phyloP scores from a whole-genome alignment of 2,888 invertebrate species.

The Apoda limacodes region DNA sequence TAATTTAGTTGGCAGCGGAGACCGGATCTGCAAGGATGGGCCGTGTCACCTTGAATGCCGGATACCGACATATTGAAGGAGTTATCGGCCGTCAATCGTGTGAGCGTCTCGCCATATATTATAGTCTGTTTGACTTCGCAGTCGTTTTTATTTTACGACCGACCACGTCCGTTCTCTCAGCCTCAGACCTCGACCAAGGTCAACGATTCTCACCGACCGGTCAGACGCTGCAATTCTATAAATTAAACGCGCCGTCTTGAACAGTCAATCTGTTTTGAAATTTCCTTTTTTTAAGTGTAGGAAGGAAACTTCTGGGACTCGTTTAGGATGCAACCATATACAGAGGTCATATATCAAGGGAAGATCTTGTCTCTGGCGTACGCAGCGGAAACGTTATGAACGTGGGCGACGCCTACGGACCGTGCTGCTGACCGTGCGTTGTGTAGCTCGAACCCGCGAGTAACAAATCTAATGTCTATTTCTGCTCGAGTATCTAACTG shows the following conservation, averaged over 20 bases:
- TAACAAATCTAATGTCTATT: constrained; percentile 53
- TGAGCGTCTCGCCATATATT: constrained; percentile 55
- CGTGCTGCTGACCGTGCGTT: constrained; percentile 46
- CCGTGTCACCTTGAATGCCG: constrained; percentile 65
- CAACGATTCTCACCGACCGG: constrained; percentile 36
- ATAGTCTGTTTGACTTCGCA: constrained; percentile 51
- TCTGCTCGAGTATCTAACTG: constrained; percentile 33
- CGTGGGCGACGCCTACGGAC: constrained; percentile 58
- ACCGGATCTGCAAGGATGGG: constrained; percentile 60
- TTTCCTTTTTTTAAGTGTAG: constrained; percentile 2
- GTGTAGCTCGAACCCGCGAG: constrained; percentile 30
- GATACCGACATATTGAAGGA: constrained; percentile 52
- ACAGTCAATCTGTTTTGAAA: constrained; percentile 11
- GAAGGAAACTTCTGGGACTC: neutral
- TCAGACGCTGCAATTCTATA: constrained; percentile 29
- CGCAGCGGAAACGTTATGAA: constrained; percentile 47
- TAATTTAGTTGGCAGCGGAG: constrained; percentile 27
- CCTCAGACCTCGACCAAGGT: constrained; percentile 54
- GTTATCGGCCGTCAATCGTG: constrained; percentile 65
- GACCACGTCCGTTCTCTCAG: constrained; percentile 52
- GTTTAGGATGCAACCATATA: constrained; percentile 24
- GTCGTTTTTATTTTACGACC: constrained; percentile 61
- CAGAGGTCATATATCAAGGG: constrained; percentile 27
- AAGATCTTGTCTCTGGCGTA: constrained; percentile 36
- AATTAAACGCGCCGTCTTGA: too few relatives aligned